These are phyloP conservation scores for Sarcoramphus papa DNA, from an alignment of 2,797 vertebrate genomes.

Conservation along the genomic window DNA sequence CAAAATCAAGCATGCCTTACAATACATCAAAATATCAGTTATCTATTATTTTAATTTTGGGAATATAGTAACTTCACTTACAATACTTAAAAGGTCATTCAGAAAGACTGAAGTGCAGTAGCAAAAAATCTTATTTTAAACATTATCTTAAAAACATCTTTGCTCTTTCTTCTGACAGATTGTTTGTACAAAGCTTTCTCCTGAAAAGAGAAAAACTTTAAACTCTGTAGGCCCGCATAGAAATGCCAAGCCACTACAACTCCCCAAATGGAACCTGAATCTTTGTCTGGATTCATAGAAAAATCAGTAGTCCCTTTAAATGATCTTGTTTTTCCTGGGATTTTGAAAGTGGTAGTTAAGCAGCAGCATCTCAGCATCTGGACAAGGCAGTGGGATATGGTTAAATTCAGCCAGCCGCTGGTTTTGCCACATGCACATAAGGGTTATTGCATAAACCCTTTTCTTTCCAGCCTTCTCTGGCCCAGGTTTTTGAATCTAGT, in stretches of 20 bases:
- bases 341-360: background rate
- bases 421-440: background rate
- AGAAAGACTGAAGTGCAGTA: background rate
- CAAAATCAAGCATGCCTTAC: background rate
- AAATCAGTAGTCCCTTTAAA: background rate
- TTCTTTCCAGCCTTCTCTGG: background rate
- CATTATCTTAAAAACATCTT: background rate
- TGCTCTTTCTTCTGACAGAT: background rate
- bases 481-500: background rate
- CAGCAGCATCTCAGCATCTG: background rate
- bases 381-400: background rate
- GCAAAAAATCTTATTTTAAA: background rate
- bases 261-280: background rate
- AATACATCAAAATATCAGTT: background rate
- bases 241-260: background rate
- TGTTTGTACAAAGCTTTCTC: background rate
- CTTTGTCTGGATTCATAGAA: background rate
- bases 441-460: background rate
- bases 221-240: background rate
- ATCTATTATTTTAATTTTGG: background rate
- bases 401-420: background rate
- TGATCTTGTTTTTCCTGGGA: background rate
- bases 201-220: background rate
- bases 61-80: background rate
- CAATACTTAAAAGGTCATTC: background rate